phyloP scores from a whole-genome alignment of 2,113 vertebrate species.

The Callorhinus ursinus region DNA sequence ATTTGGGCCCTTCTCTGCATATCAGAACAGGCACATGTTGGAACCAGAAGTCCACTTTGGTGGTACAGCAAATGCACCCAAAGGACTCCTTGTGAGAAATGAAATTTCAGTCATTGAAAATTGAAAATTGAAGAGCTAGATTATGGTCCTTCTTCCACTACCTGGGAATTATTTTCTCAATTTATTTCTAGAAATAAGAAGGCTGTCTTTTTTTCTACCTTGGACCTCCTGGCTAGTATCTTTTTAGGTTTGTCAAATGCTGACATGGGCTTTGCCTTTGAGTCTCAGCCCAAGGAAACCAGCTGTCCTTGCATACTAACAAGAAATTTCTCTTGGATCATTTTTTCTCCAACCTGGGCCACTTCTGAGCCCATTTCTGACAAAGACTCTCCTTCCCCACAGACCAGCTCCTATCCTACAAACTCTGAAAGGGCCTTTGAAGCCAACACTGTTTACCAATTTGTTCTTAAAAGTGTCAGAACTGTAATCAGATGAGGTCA shows the following conservation, averaged over 20 bases:
- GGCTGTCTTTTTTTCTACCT: not conserved
- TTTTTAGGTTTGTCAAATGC: constrained; percentile 44
- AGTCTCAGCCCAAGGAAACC: constrained; percentile 41
- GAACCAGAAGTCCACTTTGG: not conserved
- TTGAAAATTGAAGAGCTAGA: not conserved
- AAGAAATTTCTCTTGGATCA: constrained; percentile 66
- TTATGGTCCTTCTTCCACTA: not conserved
- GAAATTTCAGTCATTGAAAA: not conserved
- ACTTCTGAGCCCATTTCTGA: constrained; percentile 36
- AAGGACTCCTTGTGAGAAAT: not conserved
- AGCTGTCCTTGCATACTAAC: constrained; percentile 69
- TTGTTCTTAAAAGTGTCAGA: constrained; percentile 84
- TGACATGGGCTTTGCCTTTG: constrained; percentile 55
- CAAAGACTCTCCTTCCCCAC: constrained; percentile 66
- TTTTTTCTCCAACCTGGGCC: constrained; percentile 55
- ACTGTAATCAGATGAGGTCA: constrained; percentile 78
- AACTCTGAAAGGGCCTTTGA: constrained; percentile 53
- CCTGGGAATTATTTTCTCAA: not conserved
- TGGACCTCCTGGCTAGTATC: not conserved
- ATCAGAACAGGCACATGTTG: not conserved
- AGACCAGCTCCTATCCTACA: constrained; percentile 41
- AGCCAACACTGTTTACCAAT: constrained; percentile 79
- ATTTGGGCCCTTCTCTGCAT: not conserved
- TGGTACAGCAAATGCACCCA: not conserved
- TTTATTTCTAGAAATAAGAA: constrained; percentile 42